A percentile compares a stretch with the other conserved stretches of the same genome.
Evolutionary conservation across 2,888 invertebrate genomes (phyloP).

Genomic region (Ptychoptera albimana): DNA sequence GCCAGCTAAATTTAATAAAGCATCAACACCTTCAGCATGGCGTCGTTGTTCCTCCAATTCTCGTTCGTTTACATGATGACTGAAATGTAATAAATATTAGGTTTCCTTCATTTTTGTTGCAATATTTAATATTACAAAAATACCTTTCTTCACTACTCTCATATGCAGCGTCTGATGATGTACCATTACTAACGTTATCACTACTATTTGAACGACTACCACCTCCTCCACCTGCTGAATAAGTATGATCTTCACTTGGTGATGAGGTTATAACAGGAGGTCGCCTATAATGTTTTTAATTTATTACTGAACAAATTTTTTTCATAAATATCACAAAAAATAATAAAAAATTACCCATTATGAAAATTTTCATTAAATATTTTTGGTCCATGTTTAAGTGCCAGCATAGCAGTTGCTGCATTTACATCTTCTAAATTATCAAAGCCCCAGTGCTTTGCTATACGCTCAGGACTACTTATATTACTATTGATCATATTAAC

Average conservation of each 20-base stretch:
- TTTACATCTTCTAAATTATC: conserved; percentile 59
- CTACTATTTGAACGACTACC: conserved; percentile 12
- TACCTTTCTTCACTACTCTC: conserved; percentile 39
- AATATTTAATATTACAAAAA: not conserved
- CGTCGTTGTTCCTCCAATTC: conserved; percentile 51
- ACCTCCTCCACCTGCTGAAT: conserved; percentile 45
- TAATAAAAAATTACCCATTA: conserved; percentile 21
- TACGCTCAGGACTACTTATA: conserved; percentile 15
- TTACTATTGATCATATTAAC: not conserved
- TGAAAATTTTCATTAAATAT: conserved; percentile 34
- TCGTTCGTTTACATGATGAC: conserved; percentile 26
- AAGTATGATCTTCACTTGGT: conserved; percentile 88
- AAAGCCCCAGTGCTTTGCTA: conserved; percentile 29
- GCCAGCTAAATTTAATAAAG: conserved; percentile 51
- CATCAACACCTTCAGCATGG: conserved; percentile 65
- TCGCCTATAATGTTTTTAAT: conserved; percentile 12
- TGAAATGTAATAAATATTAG: conserved; percentile 10
- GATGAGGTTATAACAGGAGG: conserved; percentile 62
- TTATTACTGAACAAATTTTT: not conserved
- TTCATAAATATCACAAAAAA: not conserved
- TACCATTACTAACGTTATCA: conserved; percentile 29
- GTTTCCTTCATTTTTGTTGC: too few relatives aligned
- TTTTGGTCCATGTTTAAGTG: conserved; percentile 70
- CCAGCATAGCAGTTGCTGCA: conserved; percentile 75
- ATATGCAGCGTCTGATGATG: conserved; percentile 39